Percentiles rank a stretch among this genome's conserved stretches.
Evolutionary conservation across 2,888 invertebrate genomes (phyloP).

Genomic region (Brachyopa scutellaris): DNA sequence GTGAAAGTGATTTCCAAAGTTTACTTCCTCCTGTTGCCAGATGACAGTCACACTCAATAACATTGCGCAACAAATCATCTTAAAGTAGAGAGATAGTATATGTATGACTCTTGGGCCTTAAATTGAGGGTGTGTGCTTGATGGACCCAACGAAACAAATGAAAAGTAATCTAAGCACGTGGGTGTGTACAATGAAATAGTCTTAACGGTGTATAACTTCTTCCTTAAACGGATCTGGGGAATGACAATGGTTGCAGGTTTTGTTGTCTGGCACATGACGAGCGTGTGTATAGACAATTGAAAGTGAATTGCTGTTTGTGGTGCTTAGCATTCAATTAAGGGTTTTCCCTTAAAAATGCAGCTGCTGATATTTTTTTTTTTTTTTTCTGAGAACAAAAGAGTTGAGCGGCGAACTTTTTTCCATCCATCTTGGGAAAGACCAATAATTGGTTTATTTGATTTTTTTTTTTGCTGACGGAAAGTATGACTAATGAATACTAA

Average conservation of each 20-base stretch:
- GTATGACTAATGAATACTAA: conserved; percentile 17
- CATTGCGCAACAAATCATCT: conserved; percentile 9
- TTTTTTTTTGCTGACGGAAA: not conserved
- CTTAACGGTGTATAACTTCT: not conserved
- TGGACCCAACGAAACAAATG: not conserved
- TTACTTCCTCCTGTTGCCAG: conserved; percentile 14
- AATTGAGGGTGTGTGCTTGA: conserved; percentile 11
- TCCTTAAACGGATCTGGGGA: conserved; percentile 6
- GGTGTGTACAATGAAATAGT: conserved; percentile 29
- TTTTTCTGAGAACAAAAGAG: conserved; percentile 14
- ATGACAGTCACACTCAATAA: not conserved
- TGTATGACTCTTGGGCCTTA: not conserved
- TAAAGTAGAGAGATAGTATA: too few species aligned
- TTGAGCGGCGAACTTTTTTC: not conserved
- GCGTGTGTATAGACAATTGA: not conserved
- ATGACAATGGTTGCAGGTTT: not conserved
- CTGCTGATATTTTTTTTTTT: not conserved
- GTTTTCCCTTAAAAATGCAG: not conserved
- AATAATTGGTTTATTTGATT: not conserved
- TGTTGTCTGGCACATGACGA: conserved; percentile 16
- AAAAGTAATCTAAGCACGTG: conserved; percentile 2
- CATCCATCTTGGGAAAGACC: not conserved
- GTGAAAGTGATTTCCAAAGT: conserved; percentile 48
- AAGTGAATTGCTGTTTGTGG: not conserved
- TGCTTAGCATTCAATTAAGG: conserved; percentile 18